Conservation (phyloP, 2,797 vertebrate genomes). For the Tarsius wallacei region DNA sequence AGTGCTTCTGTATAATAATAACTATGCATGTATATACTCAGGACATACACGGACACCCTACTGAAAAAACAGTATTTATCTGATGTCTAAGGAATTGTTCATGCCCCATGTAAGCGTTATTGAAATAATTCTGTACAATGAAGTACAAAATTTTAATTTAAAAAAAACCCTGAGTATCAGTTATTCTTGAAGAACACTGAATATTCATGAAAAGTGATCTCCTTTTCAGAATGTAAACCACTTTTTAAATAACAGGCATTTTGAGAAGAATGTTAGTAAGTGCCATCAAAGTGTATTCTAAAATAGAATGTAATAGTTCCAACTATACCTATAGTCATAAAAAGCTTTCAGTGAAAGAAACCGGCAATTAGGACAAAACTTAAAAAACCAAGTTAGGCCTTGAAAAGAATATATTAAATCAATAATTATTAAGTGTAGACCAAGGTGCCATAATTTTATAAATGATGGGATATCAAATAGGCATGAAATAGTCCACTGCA, state of each 20-base stretch:
- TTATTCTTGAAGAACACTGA: neutral
- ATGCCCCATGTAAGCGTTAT: neutral
- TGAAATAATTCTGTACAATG: conserved; percentile 7
- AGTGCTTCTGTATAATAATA: conserved; percentile 1
- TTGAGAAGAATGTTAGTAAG: neutral
- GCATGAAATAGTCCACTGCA: neutral
- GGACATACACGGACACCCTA: neutral
- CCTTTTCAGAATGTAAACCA: neutral
- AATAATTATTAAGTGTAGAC: neutral
- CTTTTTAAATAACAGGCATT: conserved; percentile 6
- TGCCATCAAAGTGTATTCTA: neutral
- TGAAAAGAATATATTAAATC: neutral
- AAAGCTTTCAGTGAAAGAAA: conserved; percentile 10
- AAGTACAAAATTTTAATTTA: neutral
- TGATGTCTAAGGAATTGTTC: neutral
- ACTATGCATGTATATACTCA: neutral
- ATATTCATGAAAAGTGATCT: conserved; percentile 22
- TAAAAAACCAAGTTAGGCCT: neutral
- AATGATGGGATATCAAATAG: neutral
- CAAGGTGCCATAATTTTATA: neutral
- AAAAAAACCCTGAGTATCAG: neutral
- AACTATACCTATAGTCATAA: neutral
- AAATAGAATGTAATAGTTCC: neutral
- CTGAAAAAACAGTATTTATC: neutral
- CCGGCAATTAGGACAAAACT: conserved; percentile 26